phyloP scores from a whole-genome alignment of 2,888 invertebrate genomes.

The Drosophila longiperda region DNA sequence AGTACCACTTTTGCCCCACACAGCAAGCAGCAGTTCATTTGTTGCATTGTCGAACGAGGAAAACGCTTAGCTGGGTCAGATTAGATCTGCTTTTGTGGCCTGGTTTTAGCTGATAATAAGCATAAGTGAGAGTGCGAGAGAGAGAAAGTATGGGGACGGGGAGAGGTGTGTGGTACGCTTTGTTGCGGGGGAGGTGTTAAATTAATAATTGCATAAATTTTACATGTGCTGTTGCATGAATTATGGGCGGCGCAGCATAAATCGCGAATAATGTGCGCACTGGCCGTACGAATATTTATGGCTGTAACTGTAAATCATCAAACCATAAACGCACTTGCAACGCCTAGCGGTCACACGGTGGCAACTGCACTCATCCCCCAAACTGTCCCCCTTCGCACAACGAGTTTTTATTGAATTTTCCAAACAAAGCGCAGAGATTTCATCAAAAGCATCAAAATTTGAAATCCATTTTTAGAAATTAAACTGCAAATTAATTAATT shows the following conservation, averaged over 20 bases:
- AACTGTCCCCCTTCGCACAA: not conserved
- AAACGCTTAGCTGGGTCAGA: conserved; percentile 60
- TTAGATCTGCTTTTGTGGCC: conserved; percentile 57
- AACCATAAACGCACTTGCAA: conserved; percentile 84
- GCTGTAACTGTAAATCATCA: conserved; percentile 84
- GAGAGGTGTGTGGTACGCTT: conserved; percentile 21
- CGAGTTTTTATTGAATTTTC: conserved; percentile 49
- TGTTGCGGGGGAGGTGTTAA: conserved; percentile 79
- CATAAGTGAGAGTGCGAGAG: not conserved
- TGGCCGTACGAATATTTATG: conserved; percentile 85
- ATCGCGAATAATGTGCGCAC: conserved; percentile 83
- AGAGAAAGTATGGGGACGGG: not conserved
- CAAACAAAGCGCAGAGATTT: not conserved
- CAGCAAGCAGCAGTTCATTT: conserved; percentile 47
- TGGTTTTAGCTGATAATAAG: conserved; percentile 35
- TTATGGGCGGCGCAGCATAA: conserved; percentile 83
- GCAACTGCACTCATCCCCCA: conserved; percentile 37
- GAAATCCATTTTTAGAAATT: not conserved
- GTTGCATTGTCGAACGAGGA: conserved; percentile 56
- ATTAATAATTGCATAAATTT: conserved; percentile 85
- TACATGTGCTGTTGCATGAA: conserved; percentile 84
- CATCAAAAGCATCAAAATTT: not conserved
- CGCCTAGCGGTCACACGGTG: conserved; percentile 59
- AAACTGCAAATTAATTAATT: not conserved
- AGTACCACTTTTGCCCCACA: conserved; percentile 14